Percentiles rank a stretch among this genome's conserved stretches.
Evolutionary conservation across 2,113 vertebrate species (phyloP).

Genomic region (Cairina moschata): DNA sequence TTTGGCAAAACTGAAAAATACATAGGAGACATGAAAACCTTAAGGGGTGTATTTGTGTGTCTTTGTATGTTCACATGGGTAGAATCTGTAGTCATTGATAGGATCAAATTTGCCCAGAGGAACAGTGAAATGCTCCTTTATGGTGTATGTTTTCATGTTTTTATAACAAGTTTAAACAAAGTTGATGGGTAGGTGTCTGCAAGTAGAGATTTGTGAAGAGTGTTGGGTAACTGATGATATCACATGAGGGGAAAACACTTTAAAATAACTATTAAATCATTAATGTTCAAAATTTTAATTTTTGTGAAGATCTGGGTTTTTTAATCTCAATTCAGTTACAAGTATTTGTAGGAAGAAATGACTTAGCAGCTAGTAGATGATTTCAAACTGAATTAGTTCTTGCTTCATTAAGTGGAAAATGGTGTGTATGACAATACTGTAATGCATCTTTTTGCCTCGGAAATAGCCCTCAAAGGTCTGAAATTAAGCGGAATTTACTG

Average conservation of each 20-base stretch:
- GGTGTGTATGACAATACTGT: neutral
- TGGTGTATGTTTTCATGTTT: neutral
- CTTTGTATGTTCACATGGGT: neutral
- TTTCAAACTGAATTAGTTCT: neutral
- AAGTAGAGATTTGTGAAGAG: neutral
- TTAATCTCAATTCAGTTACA: neutral
- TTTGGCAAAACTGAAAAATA: neutral
- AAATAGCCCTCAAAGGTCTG: neutral
- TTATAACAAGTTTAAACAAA: neutral
- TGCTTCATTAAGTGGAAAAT: neutral
- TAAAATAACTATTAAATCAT: neutral
- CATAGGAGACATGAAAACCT: neutral
- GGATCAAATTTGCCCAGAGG: neutral
- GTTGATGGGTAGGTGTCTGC: neutral
- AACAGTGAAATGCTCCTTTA: neutral
- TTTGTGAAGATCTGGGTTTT: neutral
- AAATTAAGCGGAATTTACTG: neutral
- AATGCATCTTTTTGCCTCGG: neutral
- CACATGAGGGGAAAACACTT: neutral
- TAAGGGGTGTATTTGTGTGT: rapidly evolving
- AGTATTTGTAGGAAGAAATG: neutral
- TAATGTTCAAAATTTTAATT: neutral
- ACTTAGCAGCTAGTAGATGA: neutral
- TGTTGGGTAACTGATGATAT: neutral
- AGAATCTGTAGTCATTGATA: neutral